Evolutionary conservation across 2,113 vertebrate species (phyloP).

Genomic region (Corythoichthys haematopterus): DNA sequence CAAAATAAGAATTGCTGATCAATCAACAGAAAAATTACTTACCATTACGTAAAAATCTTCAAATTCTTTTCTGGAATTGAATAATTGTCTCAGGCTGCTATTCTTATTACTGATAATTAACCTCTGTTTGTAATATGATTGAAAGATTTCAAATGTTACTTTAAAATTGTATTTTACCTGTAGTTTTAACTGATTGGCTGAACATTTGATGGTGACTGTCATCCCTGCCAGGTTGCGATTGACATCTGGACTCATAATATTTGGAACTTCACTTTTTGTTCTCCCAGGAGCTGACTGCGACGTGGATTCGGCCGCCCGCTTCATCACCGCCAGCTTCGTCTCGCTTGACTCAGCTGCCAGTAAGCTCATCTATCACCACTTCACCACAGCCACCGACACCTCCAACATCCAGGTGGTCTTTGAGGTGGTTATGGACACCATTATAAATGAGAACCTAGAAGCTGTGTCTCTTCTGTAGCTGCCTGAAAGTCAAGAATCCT

Average conservation of each 20-base stretch:
- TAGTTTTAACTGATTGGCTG: background rate
- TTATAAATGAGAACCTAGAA: conserved; percentile 75
- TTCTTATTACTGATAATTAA: no score
- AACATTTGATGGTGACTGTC: no score
- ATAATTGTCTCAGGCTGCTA: background rate
- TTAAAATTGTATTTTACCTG: background rate
- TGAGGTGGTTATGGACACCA: conserved; percentile 79
- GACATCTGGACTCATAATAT: background rate
- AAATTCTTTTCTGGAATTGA: background rate
- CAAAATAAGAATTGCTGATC: background rate
- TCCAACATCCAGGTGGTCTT: conserved; percentile 76
- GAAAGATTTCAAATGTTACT: background rate
- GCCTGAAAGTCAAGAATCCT: background rate
- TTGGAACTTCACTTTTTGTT: background rate
- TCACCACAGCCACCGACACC: conserved; percentile 77
- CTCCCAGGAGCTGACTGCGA: conserved; percentile 72
- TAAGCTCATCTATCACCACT: conserved; percentile 75
- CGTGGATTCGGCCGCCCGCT: conserved; percentile 71
- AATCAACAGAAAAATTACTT: background rate
- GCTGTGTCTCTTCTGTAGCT: conserved; percentile 68
- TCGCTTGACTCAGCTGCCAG: conserved; percentile 56
- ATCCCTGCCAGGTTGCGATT: background rate
- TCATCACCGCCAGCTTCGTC: conserved; percentile 65
- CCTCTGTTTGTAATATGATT: no score
- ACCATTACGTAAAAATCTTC: background rate